Conservation (phyloP, 1,140 invertebrate genomes). For the Agraylea sexmaculata region DNA sequence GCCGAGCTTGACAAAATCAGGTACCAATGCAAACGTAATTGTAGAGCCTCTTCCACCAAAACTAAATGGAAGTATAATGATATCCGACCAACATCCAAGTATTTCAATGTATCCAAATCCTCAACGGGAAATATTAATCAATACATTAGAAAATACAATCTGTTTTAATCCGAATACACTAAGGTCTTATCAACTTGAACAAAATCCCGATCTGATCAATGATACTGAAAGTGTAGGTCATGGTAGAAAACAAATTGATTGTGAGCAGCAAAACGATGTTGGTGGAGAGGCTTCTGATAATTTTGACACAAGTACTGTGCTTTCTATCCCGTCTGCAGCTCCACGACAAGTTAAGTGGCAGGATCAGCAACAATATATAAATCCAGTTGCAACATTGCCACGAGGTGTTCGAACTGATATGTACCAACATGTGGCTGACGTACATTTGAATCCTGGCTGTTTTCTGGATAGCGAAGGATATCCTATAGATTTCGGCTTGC, state of each 20-base stretch:
- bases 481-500: conserved; percentile 66
- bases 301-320: conserved; percentile 20
- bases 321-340: conserved; percentile 20
- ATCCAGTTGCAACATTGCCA: conserved; percentile 36
- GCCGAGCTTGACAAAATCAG: conserved; percentile 31
- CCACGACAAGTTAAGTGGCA: conserved; percentile 40
- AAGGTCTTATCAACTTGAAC: conserved; percentile 47
- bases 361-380: conserved; percentile 28
- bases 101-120: conserved; percentile 30
- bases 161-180: conserved; percentile 23
- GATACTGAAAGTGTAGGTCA: conserved; percentile 56
- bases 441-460: conserved; percentile 53
- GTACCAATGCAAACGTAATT: conserved; percentile 29
- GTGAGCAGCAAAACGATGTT: conserved; percentile 24
- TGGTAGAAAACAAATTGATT: conserved; percentile 41
- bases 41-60: conserved; percentile 21
- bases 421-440: conserved; percentile 51
- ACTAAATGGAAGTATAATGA: conserved; percentile 36
- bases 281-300: conserved; percentile 18
- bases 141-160: conserved; percentile 18
- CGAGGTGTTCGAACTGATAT: conserved; percentile 33
- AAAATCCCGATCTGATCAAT: conserved; percentile 65
- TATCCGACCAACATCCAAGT: conserved; percentile 37
- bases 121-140: conserved; percentile 19
- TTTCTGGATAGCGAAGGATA: conserved; percentile 64